Base-by-base conservation (phyloP, 2,888 invertebrate species). In the Conops quadrifasciatus region DNA sequence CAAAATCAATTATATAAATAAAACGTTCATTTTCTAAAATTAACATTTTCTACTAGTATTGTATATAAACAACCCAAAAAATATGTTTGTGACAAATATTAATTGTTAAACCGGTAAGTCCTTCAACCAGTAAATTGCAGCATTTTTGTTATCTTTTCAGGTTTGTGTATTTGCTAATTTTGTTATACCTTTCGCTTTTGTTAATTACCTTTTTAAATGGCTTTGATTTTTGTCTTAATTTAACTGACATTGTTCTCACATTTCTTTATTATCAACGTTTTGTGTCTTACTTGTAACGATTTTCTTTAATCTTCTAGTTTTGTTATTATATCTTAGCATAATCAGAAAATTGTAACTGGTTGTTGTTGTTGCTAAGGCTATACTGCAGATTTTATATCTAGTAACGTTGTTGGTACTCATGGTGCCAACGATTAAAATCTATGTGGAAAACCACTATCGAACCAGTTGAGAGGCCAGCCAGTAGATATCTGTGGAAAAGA, bases 401-500 rank as follows among this genome's bases (percentile, higher is more conserved):
- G 89, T 96, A 96, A 80, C 96, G 91, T 87, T 96, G 96, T 84
- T 96, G 96, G 87, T 95, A 96, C 87, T 96, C 96, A 86, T 96
- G 96, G 87, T 96, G 96, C 96, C 96, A 96, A 83, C 95, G 90
- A 88, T 99, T 99, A 89, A 99, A 99, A 88, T 99, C 98, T 86
- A 99, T 97, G 89, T 99, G 98, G 89, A 98, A 98, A 80, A 99
- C 97, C 74, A 99, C 96, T 78, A 99, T 93, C 68, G 98, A 97
- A 68, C 99, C 99, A 78, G 98, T 96, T 71, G 97, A 96, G 71
- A 99, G 89, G 69, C 99, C 99, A 79, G 98, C 98, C 82, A 99
- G 88, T 78, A 99, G 90, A 89, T 97, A 98, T 87, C 97, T 98
- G 62, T 19, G 76, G 67, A n/a, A 30, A 66, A 67, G 21, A 21